Evolutionary conservation across 2,113 vertebrate species (phyloP), one percentile per base, ranked within the genome.

Genomic region (Prolemur simus): DNA sequence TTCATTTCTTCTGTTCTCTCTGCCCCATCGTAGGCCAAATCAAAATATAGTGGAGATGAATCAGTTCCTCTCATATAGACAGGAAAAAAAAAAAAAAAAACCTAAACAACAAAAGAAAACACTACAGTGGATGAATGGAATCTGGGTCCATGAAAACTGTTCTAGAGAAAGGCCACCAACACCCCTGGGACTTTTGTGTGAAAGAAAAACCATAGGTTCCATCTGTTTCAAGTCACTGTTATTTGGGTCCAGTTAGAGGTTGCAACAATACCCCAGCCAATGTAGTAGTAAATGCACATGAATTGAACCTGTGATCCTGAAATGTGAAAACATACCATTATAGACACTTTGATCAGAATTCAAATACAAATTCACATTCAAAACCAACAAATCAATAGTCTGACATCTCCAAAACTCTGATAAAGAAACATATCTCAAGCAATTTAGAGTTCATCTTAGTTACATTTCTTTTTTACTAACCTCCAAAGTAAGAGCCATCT

Each of bases 401-500:
- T 11, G 25, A 52, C 13, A 76, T n/a, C 32, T 66, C 17, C 6
- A 58, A 69, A 91, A 71, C 18, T 93, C 13, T 47, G 3, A 37
- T 12, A 54, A 77, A 52, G 66, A 81, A 6, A 80, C 4, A 45
- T 6, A 32, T 5, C 6, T 6, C 5, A n/a, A 47, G 42, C 23
- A 39, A 71, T 7, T 73, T 23, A n/a, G 1, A 27, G 27, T 45
- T 37, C 49, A 7, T 15, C 49, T 60, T 9, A 89, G 10, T 37
- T 54, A n/a, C 0, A 54, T 73, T 96, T 34, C 71, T 82, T 91
- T 77, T 64, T 81, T 77, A 98, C 99, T 99, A 71, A 99, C 99
- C 99, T 99, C 99, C 99, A 77, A 99, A 99, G 96, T 99, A 99
- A 25, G 99, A 99, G 52, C 99, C 99, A 71, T 99, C 99, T 0